Base-by-base conservation (phyloP, 2,797 vertebrate genomes). In the Telmatherina bonti region DNA sequence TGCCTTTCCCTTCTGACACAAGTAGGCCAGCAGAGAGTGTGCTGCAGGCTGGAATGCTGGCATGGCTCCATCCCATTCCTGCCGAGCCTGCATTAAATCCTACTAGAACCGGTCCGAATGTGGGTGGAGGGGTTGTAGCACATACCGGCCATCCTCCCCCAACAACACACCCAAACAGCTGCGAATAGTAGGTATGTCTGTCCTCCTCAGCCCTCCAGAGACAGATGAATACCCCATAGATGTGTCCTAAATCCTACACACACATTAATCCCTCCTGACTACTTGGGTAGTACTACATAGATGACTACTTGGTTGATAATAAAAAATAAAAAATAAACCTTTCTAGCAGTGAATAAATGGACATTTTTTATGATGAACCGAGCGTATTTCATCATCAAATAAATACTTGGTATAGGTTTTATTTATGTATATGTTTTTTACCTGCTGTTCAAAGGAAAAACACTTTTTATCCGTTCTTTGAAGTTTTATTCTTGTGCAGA, bases 21-120 rank as follows among this genome's bases (percentile, higher is more conserved):
- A 84, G 83, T 90, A 80, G 78, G 81, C 74, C 85, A 90, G 60
- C 56, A 22, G 58, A 67, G 71, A 79, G 45, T 47, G 1, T 22
- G 65, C 67, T 16, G 70, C 36, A 22, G 64, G 47, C 73, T 77
- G 88, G 86, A 92, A 92, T 92, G 85, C n/a, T 84, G 88, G 88
- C 75, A 72, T 2, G 9, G 55, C 26, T 84, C 82, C 84, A 88
- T 76, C 58, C 66, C 70, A 88, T 88, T 87, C 76, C 80, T 80
- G 77, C 77, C 31, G 1, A 81, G 82, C 55, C 72, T 55, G 54
- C 41, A 7, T 69, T 71, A 67, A 79, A 80, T 79, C 72, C 81
- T 53, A 38, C 72, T 24, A 54, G 68, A 83, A 78, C 55, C 62
- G 20, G 27, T 65, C 55, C n/a, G 16, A 78, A 76, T 49, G 60